Evolutionary conservation across 2,888 invertebrate genomes (phyloP), one percentile per base, ranked within the genome.

Genomic region (Oscheius sp.): DNA sequence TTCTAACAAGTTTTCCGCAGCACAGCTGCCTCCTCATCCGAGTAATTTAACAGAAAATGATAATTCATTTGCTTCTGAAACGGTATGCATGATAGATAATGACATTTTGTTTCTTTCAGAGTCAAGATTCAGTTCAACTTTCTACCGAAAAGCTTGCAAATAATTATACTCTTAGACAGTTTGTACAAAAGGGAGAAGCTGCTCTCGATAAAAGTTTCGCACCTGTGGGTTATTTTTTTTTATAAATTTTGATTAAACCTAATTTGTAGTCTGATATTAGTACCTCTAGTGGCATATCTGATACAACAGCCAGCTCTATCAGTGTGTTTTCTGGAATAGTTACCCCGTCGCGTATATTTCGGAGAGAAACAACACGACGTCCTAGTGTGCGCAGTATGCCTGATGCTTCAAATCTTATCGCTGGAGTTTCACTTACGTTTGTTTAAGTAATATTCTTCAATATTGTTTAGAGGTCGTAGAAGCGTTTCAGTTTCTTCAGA

Each of bases 361-460:
- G 41, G 17, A 24, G 59, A 41, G 59, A 59, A 17, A 44, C 14
- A 59, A 20, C n/a, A 6, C 20, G 54, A 2, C 32, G 59, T 2
- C 44, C 59, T 26, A 59, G 59, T 20, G 41, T 41, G 5, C 59
- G 59, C 17, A 59, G 59, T 20, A 59, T 59, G 59, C 59, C 59
- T 14, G 59, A 59, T 30, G 36, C 32, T n/a, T 36, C 36, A 9
- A 36, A n/a, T n/a, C n/a, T n/a, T n/a, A n/a, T n/a, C n/a, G n/a
- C n/a, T n/a, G n/a, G n/a, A n/a, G n/a, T n/a, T 36, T 36, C 41
- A 41, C 4, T 41, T 6, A n/a, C 4, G 20, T 6, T 3, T 5
- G n/a, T 41, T 41, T 9, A 41, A n/a, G n/a, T n/a, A n/a, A n/a
- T n/a, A n/a, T n/a, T n/a, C n/a, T n/a, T n/a, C n/a, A n/a, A n/a